Evolutionary conservation across 2,113 vertebrate genomes (phyloP), one percentile per base, ranked within the genome.

Genomic region (Bombycilla garrulus): DNA sequence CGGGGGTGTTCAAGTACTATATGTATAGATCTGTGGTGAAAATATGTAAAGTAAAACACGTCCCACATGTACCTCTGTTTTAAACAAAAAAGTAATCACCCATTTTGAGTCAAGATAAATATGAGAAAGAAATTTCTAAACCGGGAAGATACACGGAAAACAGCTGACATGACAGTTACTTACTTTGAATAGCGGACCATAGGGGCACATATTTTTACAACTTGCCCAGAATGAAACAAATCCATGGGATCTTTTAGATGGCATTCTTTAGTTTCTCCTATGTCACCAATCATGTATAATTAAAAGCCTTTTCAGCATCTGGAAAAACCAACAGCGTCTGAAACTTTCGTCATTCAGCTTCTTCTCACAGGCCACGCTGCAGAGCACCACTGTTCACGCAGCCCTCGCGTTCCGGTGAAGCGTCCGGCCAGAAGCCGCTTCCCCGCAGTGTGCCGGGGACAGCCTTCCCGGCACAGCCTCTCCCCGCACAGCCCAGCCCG

Each of bases 101-200:
- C 28, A 17, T 22, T 74, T 76, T 57, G 26, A 79, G 20, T 24
- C 18, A 90, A 38, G 23, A 81, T 12, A 80, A 84, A 44, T 29
- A 60, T 57, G 60, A 65, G 35, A 74, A 65, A 40, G 12, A n/a
- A 40, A 24, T 40, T 56, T 40, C 29, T 40, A 56, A 40, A 65
- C 45, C 62, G 51, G 40, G 25, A 61, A 77, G 86, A 78, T 25
- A 28, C 24, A 74, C 25, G 51, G 56, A 70, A 92, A 74, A 45
- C 20, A 87, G 57, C 1, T 76, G 66, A 58, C 20, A 2, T 5
- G 60, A 54, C 17, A 54, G 29, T 38, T 26, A 98, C 99, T 98
- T 98, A 99, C 99, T 99, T 99, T 73, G 99, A 99, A 95, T 99
- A 99, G 66, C 99, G 98, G 24, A 99, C 99, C 99, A 99, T 99